phyloP scores from a whole-genome alignment of 1,140 invertebrate species.

The Laodelphax striatellus region DNA sequence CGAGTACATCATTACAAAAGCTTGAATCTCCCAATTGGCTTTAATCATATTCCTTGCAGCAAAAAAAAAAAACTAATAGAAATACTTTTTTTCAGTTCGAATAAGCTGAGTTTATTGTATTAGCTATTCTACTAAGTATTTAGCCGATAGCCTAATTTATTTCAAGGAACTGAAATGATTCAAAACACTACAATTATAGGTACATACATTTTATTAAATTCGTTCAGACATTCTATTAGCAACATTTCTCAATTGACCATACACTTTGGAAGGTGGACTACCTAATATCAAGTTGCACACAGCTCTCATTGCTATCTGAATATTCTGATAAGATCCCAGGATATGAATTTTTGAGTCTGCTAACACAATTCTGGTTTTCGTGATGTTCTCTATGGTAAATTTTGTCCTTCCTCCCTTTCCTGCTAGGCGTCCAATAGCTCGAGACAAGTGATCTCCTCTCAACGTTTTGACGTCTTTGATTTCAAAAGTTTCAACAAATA shows the following conservation, averaged over 20 bases:
- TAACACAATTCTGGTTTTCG: conserved; percentile 95
- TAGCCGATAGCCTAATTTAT: no score
- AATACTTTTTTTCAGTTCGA: no score
- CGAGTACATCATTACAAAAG: no score
- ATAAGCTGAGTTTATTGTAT: no score
- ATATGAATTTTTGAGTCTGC: conserved; percentile 96
- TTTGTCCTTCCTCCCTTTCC: conserved; percentile 96
- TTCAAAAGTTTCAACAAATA: conserved; percentile 96
- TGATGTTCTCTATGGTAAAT: conserved; percentile 98
- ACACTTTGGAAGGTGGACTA: conserved; percentile 90
- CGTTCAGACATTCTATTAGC: conserved; percentile 55
- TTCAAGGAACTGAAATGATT: no score
- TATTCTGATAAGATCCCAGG: conserved; percentile 95
- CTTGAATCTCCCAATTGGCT: no score
- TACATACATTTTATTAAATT: conserved; percentile 2
- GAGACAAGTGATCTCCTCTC: conserved; percentile 88
- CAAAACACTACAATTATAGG: no score
- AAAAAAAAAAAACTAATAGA: no score
- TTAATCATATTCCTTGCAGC: no score
- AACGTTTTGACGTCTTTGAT: conserved; percentile 93
- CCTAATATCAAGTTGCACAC: conserved; percentile 97
- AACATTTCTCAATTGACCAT: conserved; percentile 81
- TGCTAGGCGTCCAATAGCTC: conserved; percentile 92
- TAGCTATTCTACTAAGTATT: no score
- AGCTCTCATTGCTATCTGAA: conserved; percentile 87